Base-by-base conservation (phyloP, 2,888 invertebrate species). In the Pseudoips prasinana region DNA sequence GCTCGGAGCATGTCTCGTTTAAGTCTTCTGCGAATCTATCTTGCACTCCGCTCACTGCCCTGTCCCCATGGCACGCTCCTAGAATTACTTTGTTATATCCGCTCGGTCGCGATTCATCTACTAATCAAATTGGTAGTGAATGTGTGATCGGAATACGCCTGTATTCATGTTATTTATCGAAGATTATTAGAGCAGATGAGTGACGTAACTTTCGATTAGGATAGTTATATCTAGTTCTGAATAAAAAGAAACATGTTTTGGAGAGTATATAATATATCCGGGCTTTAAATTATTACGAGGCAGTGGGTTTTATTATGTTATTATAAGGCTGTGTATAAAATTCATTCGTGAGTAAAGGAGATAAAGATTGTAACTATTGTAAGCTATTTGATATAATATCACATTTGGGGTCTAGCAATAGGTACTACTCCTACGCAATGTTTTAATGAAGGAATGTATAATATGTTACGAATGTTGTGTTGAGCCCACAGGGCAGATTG, bases 281-380 rank as follows among this genome's bases (percentile, higher is more conserved):
- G 58, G 73, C 69, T 76, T 79, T 62, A 59, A 68, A 65, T 58
- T 67, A 63, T 64, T 68, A 63, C 64, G 67, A 53, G 77, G 78
- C 83, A 80, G 78, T 81, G 83, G 74, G 78, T 70, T 72, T 70
- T 66, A 67, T 75, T 72, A n/a, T n/a, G n/a, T 64, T 76, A 73
- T 66, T 56, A 69, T 80, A 81, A 79, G 85, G 85, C 84, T 85
- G 84, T 84, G 82, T 86, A 70, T 59, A 52, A 75, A 71, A 75
- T 73, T 77, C 71, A 73, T 72, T 72, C 68, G 65, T 77, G 70
- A 72, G 64, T 73, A 68, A 38, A 72, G 73, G 58, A 58, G 49
- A 50, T 65, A 66, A 67, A 68, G 60, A 70, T 72, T 78, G 65
- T 75, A 76, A 68, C 68, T 63, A 70, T 72, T 78, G 65, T 75